A percentile compares a stretch with the other conserved stretches of the same genome.
Conservation (phyloP, 2,797 vertebrate genomes). For the Phalanger gymnotis region DNA sequence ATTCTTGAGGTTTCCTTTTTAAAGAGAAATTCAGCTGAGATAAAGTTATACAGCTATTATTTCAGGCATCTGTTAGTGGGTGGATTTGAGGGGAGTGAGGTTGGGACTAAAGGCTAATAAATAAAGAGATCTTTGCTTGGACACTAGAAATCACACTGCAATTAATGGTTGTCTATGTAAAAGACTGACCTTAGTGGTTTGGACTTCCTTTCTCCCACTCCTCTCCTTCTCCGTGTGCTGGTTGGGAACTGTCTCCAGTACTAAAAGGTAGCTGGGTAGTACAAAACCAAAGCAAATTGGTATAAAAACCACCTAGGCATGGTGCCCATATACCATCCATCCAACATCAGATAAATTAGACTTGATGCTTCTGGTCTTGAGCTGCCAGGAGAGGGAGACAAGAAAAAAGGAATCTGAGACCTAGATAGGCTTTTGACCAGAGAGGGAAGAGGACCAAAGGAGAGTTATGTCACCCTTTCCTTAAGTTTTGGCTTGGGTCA, state of each 20-base stretch:
- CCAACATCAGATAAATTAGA: background rate
- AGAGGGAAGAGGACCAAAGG: background rate
- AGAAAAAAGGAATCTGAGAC: background rate
- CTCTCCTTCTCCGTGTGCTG: background rate
- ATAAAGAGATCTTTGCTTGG: background rate
- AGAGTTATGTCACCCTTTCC: background rate
- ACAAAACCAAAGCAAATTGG: background rate
- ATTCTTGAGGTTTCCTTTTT: background rate
- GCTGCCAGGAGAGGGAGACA: background rate
- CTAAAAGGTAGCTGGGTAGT: background rate
- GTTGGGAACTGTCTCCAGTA: background rate
- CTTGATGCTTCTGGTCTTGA: background rate
- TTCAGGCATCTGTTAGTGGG: background rate
- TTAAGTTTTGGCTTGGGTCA: background rate
- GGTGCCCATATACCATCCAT: background rate
- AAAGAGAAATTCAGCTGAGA: background rate
- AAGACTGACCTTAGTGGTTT: background rate
- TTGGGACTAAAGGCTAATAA: background rate
- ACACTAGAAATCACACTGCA: background rate
- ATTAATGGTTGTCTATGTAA: background rate
- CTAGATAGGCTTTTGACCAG: background rate
- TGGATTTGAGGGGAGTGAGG: background rate
- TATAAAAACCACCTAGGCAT: background rate
- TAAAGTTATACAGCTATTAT: background rate
- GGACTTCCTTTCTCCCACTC: background rate